Percentiles rank a stretch among this genome's conserved stretches.
Evolutionary conservation across 2,888 invertebrate genomes (phyloP).

Genomic region (Conistra vaccinii): DNA sequence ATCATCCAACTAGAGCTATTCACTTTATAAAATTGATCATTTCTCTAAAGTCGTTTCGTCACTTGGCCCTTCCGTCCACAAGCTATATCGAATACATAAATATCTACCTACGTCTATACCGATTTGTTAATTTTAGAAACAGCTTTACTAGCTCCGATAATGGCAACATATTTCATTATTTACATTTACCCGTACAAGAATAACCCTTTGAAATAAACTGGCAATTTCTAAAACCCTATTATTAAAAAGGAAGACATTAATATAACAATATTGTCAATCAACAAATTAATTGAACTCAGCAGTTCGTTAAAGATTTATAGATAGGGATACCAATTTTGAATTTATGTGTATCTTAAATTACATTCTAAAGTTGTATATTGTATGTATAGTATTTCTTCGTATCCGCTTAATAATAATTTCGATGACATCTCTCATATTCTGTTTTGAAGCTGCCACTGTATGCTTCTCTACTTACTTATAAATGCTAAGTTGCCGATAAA

Average conservation of each 20-base stretch:
- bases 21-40: neutral
- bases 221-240: conserved; percentile 29
- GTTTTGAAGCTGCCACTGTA: conserved; percentile 33
- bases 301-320: conserved; percentile 38
- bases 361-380: conserved; percentile 25
- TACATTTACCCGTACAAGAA: conserved; percentile 24
- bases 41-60: neutral
- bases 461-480: conserved; percentile 42
- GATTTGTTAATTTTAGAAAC: conserved; percentile 55
- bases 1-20: neutral
- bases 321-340: conserved; percentile 32
- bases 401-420: conserved; percentile 28
- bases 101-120: conserved; percentile 65
- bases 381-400: conserved; percentile 26
- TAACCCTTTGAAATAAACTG: conserved; percentile 25
- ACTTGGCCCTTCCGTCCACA: conserved; percentile 13
- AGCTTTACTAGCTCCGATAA: conserved; percentile 35
- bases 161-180: conserved; percentile 29
- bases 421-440: conserved; percentile 32
- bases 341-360: conserved; percentile 40
- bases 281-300: conserved; percentile 38
- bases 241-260: conserved; percentile 31
- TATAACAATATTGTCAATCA: conserved; percentile 45
- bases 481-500: conserved; percentile 55
- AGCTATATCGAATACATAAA: conserved; percentile 26